These are phyloP conservation scores for Hecatera dysodea DNA, from an alignment of 2,888 invertebrate genomes.

Conservation along the genomic window DNA sequence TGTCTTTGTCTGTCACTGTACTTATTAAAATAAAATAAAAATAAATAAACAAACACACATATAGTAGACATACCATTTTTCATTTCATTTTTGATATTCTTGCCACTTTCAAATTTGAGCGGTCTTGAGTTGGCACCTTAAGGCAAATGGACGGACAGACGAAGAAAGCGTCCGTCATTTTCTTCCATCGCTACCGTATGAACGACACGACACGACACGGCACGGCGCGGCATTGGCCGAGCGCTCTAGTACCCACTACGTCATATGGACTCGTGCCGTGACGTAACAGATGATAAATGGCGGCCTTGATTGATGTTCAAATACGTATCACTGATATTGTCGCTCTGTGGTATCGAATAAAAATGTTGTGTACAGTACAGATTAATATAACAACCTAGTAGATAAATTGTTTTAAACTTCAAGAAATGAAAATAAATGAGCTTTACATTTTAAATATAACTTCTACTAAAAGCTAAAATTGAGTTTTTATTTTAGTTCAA, in stretches of 20 bases:
- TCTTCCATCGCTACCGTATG: constrained; percentile 11
- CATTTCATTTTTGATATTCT: no score
- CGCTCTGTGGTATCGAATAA: constrained; percentile 12
- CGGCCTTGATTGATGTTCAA: constrained; percentile 48
- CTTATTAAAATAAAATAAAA: no score
- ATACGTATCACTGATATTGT: constrained; percentile 31
- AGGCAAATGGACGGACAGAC: not conserved
- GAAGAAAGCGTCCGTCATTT: not conserved
- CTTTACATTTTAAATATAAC: no score
- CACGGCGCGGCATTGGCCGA: constrained; percentile 9
- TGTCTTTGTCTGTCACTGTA: no score
- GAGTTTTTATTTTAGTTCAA: no score
- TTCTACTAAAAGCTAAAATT: no score
- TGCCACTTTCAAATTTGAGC: no score
- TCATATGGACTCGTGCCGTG: constrained; percentile 19
- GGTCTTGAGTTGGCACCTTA: not conserved
- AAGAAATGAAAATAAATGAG: not conserved
- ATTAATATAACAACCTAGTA: not conserved
- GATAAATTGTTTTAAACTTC: not conserved
- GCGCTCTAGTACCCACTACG: constrained; percentile 1
- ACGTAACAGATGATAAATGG: constrained; percentile 44
- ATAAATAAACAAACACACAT: no score
- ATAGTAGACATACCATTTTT: no score
- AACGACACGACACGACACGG: not conserved
- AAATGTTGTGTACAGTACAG: constrained; percentile 1